Evolutionary conservation across 2,113 vertebrate genomes (phyloP).

Genomic region (Corythoichthys haematopterus): DNA sequence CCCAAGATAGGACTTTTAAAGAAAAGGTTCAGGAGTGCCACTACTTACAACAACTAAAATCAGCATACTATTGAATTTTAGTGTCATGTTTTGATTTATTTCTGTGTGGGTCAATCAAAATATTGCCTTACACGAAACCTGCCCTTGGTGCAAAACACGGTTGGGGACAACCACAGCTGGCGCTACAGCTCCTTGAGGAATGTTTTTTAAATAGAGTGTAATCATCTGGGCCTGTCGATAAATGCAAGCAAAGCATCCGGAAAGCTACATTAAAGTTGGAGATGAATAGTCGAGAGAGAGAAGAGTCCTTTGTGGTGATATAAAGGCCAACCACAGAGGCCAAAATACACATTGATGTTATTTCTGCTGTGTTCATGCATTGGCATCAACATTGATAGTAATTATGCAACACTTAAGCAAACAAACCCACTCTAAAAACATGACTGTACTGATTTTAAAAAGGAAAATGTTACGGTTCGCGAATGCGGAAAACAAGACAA

Average conservation of each 20-base stretch:
- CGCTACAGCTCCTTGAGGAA: not conserved
- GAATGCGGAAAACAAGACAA: no score
- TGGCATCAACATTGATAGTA: conserved; percentile 6
- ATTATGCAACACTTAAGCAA: not conserved
- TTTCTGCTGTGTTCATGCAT: conserved; percentile 9
- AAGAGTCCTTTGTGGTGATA: not conserved
- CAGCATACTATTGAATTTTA: not conserved
- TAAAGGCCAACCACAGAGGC: not conserved
- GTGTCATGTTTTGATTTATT: not conserved
- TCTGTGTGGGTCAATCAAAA: not conserved
- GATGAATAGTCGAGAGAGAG: not conserved
- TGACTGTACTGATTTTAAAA: not conserved
- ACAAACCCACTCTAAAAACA: not conserved
- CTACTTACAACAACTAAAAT: not conserved
- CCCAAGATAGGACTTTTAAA: not conserved
- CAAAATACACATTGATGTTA: not conserved
- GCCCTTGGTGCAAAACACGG: not conserved
- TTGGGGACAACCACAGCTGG: not conserved
- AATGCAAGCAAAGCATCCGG: not conserved
- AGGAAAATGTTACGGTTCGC: no score
- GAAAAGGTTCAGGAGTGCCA: not conserved
- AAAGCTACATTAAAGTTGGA: conserved; percentile 4
- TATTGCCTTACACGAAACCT: not conserved
- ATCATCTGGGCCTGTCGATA: not conserved
- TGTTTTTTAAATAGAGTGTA: not conserved